phyloP scores from a whole-genome alignment of 2,113 vertebrate genomes.

The Lucifuga dentata region DNA sequence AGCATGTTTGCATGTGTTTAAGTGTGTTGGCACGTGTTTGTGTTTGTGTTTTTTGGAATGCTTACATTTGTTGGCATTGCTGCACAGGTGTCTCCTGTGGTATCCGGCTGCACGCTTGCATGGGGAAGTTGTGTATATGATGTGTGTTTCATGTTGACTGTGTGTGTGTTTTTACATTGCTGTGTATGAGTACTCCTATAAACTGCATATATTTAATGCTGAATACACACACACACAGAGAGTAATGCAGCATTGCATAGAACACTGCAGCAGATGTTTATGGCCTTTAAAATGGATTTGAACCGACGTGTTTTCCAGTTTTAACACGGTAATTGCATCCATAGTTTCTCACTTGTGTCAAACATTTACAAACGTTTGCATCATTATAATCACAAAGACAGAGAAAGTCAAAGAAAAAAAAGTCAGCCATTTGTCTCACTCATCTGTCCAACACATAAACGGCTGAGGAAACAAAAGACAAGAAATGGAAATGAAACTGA shows the following conservation, averaged over 20 bases:
- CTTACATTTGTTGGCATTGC: too few relatives aligned
- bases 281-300: conserved; percentile 34
- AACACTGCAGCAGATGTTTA: too few relatives aligned
- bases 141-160: neutral
- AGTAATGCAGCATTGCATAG: too few relatives aligned
- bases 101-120: conserved; percentile 4
- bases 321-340: conserved; percentile 44
- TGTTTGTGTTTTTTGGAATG: too few relatives aligned
- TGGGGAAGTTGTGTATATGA: conserved; percentile 2
- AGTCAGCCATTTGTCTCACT: conserved; percentile 34
- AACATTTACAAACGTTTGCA: conserved; percentile 44
- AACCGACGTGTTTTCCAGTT: conserved; percentile 33
- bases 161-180: neutral
- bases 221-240: too few relatives aligned
- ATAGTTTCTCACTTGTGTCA: conserved; percentile 47
- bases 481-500: conserved; percentile 35
- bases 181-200: conserved; percentile 1
- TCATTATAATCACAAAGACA: conserved; percentile 22
- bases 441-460: conserved; percentile 39
- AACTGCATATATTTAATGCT: conserved; percentile 17
- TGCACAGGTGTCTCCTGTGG: conserved; percentile 12
- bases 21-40: too few relatives aligned
- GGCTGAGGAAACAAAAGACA: neutral
- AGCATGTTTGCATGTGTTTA: too few relatives aligned
- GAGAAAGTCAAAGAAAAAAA: conserved; percentile 13